Conservation (phyloP, 2,888 invertebrate genomes). For the Neoaliturus tenellus region DNA sequence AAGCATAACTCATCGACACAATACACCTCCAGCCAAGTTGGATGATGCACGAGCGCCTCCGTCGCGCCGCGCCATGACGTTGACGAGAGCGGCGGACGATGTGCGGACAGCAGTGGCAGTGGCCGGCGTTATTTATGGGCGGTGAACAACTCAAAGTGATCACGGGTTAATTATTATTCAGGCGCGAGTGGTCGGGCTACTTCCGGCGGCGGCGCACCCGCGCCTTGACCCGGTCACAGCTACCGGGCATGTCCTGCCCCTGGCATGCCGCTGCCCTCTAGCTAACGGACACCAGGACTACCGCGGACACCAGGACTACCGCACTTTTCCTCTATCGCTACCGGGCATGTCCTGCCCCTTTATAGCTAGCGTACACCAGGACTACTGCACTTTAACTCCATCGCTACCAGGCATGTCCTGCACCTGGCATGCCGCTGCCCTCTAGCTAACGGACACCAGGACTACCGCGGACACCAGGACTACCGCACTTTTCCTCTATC, state of each 20-base stretch:
- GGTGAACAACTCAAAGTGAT: constrained; percentile 47
- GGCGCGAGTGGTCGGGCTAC: constrained; percentile 34
- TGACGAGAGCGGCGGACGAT: not conserved
- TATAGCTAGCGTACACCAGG: not conserved
- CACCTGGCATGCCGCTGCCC: not conserved
- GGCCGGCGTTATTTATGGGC: constrained; percentile 42
- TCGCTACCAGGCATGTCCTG: not conserved
- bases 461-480: no score
- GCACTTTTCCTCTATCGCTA: not conserved
- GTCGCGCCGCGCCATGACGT: not conserved
- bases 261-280: not conserved
- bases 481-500: not conserved
- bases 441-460: not conserved
- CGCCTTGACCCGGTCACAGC: not conserved
- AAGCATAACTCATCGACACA: no score
- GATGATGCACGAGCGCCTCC: not conserved
- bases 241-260: not conserved
- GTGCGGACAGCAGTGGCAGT: not conserved
- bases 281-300: not conserved
- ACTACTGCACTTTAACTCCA: not conserved
- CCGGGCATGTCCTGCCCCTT: not conserved
- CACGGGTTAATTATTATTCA: constrained; percentile 42
- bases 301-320: no score
- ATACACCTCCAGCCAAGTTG: no score
- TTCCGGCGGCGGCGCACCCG: not conserved